Base-by-base conservation (phyloP, 2,888 invertebrate genomes). In the Tachina fera region DNA sequence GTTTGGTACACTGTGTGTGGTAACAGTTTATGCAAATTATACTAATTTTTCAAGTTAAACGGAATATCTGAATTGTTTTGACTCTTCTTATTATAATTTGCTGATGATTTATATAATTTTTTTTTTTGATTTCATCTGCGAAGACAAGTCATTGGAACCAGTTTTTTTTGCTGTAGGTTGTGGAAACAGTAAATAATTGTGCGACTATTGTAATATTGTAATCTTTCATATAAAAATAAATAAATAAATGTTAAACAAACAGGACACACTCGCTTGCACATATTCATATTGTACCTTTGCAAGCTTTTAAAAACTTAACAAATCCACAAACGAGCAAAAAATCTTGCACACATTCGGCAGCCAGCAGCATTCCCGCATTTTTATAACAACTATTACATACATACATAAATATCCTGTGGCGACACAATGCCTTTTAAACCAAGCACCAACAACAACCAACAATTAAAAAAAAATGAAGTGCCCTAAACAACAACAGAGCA, bases 341-440 rank as follows among this genome's bases (percentile, higher is more conserved):
- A 10, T 16, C 49, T 16, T 16, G 22, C n/a, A 67, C 13, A 63
- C 51, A 60, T 51, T 39, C 22, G 47, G 9, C 16, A 31, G 56
- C 31, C 16, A 45, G 56, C 31, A 56, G 14, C 39, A 19, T 41
- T 31, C 16, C 49, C 14, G 4, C 56, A 56, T 65, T 68, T n/a
- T 72, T 72, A 19, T 49, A 67, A 79, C 72, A 70, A 61, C 61
- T 56, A 74, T 45, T 31, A 70, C 31, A 31, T 31, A 70, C 31
- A 31, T 31, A 31, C 31, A 31, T 31, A 31, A 1, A 31, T 83
- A 83, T 76, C 85, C 79, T 82, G 78, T 75, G 82, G 85, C 78
- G 74, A 75, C 82, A 82, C 82, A 78, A 85, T 78, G 85, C 85
- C 71, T 79, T 79, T 86, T 86, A 83, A 79, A 75, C 41, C 82